Evolutionary conservation across 2,113 vertebrate genomes (phyloP).

Genomic region (Cyphomyrus plagiostoma): DNA sequence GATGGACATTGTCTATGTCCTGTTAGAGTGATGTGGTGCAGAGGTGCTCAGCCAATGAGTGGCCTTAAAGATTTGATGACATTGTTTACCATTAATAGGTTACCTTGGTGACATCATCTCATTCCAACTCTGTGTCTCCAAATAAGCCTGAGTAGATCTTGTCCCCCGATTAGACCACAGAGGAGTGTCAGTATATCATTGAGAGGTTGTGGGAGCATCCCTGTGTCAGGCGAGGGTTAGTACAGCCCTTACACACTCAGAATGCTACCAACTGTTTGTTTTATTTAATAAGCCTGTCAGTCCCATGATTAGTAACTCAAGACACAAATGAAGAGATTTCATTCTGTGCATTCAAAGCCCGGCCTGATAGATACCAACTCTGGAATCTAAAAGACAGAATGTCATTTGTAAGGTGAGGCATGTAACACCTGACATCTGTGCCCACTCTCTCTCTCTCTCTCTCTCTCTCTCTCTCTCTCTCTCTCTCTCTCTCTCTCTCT

Average conservation of each 20-base stretch:
- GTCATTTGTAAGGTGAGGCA: background rate
- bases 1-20: background rate
- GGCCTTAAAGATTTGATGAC: background rate
- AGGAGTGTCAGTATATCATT: background rate
- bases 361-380: background rate
- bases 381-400: background rate
- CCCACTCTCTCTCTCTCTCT: background rate
- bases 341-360: background rate
- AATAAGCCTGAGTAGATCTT: background rate
- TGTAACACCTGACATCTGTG: background rate
- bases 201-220: background rate
- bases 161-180: background rate
- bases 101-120: background rate
- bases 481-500: background rate
- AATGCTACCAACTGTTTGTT: background rate
- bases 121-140: background rate
- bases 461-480: too few relatives aligned
- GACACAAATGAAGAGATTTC: background rate
- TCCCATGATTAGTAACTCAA: background rate
- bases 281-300: background rate
- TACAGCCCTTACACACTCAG: background rate
- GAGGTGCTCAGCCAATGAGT: background rate
- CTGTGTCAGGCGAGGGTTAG: background rate
- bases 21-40: background rate
- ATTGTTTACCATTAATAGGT: background rate